phyloP scores from a whole-genome alignment of 2,888 invertebrate genomes.

The Phytoseiulus persimilis region DNA sequence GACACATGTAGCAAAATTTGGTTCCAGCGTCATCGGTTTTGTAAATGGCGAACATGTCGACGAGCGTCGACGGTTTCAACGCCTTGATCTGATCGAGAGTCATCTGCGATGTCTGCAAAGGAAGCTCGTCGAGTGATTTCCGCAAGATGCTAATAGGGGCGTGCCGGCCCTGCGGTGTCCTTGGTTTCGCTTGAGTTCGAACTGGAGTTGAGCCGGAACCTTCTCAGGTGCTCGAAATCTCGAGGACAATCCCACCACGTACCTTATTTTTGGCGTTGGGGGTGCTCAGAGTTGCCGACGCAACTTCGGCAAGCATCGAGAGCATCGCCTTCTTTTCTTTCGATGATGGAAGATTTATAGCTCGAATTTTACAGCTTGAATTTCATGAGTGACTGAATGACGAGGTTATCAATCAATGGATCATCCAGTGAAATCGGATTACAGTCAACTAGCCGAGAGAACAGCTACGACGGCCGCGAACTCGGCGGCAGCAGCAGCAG shows the following conservation, averaged over 20 bases:
- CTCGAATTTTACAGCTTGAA: not conserved
- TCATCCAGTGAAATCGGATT: not conserved
- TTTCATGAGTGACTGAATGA: not conserved
- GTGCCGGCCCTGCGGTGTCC: no score
- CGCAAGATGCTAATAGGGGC: no score
- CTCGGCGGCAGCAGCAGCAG: not conserved
- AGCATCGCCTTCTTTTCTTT: conserved; percentile 47
- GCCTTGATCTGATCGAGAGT: conserved; percentile 48
- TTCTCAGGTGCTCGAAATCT: no score
- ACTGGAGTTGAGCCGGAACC: no score
- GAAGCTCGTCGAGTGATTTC: no score
- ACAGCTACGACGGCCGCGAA: not conserved
- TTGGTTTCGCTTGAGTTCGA: no score
- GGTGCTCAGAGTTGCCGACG: conserved; percentile 53
- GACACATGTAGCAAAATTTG: conserved; percentile 55
- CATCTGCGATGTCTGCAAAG: conserved; percentile 45
- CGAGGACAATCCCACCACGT: no score
- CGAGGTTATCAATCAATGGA: not conserved
- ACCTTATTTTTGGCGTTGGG: conserved; percentile 40
- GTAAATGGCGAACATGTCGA: conserved; percentile 54
- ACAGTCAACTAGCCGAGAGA: not conserved
- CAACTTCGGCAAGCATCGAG: conserved; percentile 57
- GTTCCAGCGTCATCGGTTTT: conserved; percentile 55
- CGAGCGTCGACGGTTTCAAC: conserved; percentile 53
- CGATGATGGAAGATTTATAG: not conserved